Percentiles rank a stretch among this genome's conserved stretches.
These are phyloP conservation scores for Mustela lutreola DNA, from an alignment of 2,113 vertebrate genomes.

Conservation along the genomic window DNA sequence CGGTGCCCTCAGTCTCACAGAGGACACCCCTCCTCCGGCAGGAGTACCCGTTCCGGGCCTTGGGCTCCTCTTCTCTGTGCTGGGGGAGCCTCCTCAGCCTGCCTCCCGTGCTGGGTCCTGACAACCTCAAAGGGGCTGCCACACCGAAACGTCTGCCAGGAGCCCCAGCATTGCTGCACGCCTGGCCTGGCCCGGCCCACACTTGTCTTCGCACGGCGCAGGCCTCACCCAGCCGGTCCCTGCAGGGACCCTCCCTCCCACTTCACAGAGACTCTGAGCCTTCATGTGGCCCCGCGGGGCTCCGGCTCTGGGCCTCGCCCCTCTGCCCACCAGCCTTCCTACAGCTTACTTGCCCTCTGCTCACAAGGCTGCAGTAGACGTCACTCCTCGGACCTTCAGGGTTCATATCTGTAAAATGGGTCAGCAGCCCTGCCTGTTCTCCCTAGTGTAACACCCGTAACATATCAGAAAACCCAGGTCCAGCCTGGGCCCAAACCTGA, in stretches of 20 bases:
- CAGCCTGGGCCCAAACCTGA: neutral
- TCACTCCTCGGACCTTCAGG: neutral
- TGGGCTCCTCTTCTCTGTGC: neutral
- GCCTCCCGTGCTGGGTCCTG: neutral
- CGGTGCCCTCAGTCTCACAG: rapidly evolving
- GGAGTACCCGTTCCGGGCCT: neutral
- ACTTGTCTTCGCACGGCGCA: neutral
- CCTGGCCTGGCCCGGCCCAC: neutral
- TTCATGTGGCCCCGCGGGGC: neutral
- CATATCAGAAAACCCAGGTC: neutral
- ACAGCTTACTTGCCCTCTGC: neutral
- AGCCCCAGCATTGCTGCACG: neutral
- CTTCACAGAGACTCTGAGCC: neutral
- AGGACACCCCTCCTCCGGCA: too few species aligned
- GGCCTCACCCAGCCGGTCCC: neutral
- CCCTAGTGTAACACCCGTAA: rapidly evolving
- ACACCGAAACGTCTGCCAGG: neutral
- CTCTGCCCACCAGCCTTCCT: neutral
- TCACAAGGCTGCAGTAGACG: neutral
- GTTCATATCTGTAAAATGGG: neutral
- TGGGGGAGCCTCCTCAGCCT: neutral
- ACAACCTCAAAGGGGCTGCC: neutral
- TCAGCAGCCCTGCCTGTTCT: neutral
- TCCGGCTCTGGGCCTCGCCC: neutral
- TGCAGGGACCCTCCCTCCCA: neutral